Base-by-base conservation (phyloP, 37 sponge, comb jelly and placozoan species). In the Chondrosia reniformis region DNA sequence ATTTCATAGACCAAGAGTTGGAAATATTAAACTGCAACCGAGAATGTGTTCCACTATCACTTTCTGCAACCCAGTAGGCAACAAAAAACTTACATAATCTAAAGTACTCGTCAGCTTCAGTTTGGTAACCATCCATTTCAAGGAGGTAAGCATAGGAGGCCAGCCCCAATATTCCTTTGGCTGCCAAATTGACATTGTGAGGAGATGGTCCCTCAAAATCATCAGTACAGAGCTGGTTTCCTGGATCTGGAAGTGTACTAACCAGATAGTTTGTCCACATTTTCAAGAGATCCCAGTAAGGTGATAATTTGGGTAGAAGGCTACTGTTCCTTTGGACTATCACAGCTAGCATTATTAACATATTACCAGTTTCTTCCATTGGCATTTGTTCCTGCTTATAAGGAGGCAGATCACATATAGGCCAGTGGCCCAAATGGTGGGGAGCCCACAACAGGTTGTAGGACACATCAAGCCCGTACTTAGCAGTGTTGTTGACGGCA, bases 381-480 rank as follows among this genome's bases (percentile, higher is more conserved):
- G 92, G 92, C 92, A 91, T 91, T 45, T 91, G 84, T 55, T 91
- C 92, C 33, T 91, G 92, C 0, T 49, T 46, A 22, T 67, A 77
- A 12, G 88, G 85, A 1, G 65, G 33, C 7, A 91, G 76, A 39
- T 91, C 79, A 81, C 88, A 87, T 33, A 91, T 41, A 15, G 92
- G 92, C 92, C 92, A 91, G 37, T 76, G 67, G 32, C 92, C 92
- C 24, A 91, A 73, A 58, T 91, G 92, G 58, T 91, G 92, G 4
- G 92, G 92, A 40, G 88, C 87, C 87, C 85, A 91, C 32, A 46
- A 19, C 0, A 84, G 78, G 39, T 84, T 87, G 82, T 91, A 91
- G 2, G 77, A 72, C 10, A 87, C 32, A 10, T 75, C 9, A 39
- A 83, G 40, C 2, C 91, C 91, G 78, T 91, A 91, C 33, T 55